Evolutionary conservation across 1,140 invertebrate genomes (phyloP).

Genomic region (Cephus cinctus): DNA sequence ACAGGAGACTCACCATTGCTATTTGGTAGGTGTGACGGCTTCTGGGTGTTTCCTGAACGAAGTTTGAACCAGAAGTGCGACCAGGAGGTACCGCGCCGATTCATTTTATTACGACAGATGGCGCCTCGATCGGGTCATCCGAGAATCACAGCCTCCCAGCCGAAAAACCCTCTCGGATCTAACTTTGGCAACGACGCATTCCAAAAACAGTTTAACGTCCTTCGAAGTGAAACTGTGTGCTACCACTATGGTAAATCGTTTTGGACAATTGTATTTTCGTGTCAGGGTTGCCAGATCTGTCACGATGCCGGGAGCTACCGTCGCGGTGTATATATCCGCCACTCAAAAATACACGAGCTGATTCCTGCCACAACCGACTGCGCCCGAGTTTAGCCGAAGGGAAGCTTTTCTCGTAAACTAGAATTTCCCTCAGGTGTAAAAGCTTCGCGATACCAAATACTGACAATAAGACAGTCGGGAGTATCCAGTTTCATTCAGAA

Average conservation of each 20-base stretch:
- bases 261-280: slow-evolving; percentile 27
- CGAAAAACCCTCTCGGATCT: background rate
- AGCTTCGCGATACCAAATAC: too few relatives aligned
- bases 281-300: slow-evolving; percentile 36
- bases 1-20: slow-evolving; percentile 71
- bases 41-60: slow-evolving; percentile 66
- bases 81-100: slow-evolving; percentile 61
- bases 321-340: too few relatives aligned
- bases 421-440: too few relatives aligned
- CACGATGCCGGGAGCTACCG: too few relatives aligned
- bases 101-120: slow-evolving; percentile 75
- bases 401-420: too few relatives aligned
- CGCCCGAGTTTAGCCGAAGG: too few relatives aligned
- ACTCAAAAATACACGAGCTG: too few relatives aligned
- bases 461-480: too few relatives aligned
- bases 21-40: slow-evolving; percentile 54
- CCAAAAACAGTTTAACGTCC: slow-evolving; percentile 53
- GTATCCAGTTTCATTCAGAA: too few relatives aligned
- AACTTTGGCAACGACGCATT: slow-evolving; percentile 39
- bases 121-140: slow-evolving; percentile 57
- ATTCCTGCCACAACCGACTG: too few relatives aligned
- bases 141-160: slow-evolving; percentile 27
- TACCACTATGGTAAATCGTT: slow-evolving; percentile 36
- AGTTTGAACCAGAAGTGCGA: slow-evolving; percentile 74
- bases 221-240: slow-evolving; percentile 16